Percentiles rank a stretch among this genome's conserved stretches.
Conservation (phyloP, 2,888 invertebrate species). For the Silvanus unidentatus region DNA sequence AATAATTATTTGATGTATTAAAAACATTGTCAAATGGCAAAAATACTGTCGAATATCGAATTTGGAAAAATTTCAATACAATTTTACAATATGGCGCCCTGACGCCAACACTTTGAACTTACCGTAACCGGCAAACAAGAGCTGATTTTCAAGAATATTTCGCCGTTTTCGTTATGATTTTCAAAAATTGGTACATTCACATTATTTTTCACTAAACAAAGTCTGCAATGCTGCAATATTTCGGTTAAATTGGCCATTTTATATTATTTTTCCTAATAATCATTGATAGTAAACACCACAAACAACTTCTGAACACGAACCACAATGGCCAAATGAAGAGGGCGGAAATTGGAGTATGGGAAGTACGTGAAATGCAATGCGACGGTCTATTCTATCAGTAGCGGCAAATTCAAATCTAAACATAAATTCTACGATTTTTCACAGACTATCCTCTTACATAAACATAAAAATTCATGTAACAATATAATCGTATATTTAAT, state of each 20-base stretch:
- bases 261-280: conserved; percentile 25
- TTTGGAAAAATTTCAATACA: conserved; percentile 23
- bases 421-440: too few relatives aligned
- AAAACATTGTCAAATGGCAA: conserved; percentile 17
- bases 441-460: too few relatives aligned
- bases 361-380: conserved; percentile 10
- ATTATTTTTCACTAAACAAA: conserved; percentile 47
- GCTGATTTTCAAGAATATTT: conserved; percentile 63
- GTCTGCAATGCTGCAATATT: conserved; percentile 43
- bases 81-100: conserved; percentile 31
- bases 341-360: conserved; percentile 28
- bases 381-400: too few relatives aligned
- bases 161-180: conserved; percentile 56
- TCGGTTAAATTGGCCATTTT: conserved; percentile 43
- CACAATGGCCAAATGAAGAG: conserved; percentile 28
- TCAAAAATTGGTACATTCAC: conserved; percentile 66
- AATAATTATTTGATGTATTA: not conserved
- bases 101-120: conserved; percentile 36
- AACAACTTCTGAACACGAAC: conserved; percentile 13
- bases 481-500: too few relatives aligned
- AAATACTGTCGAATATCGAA: conserved; percentile 32
- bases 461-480: too few relatives aligned
- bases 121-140: conserved; percentile 71
- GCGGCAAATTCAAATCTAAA: too few relatives aligned
- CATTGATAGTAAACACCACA: conserved; percentile 29